Evolutionary conservation across 2,113 vertebrate species (phyloP), one percentile per base, ranked within the genome.

Genomic region (Fregetta grallaria): DNA sequence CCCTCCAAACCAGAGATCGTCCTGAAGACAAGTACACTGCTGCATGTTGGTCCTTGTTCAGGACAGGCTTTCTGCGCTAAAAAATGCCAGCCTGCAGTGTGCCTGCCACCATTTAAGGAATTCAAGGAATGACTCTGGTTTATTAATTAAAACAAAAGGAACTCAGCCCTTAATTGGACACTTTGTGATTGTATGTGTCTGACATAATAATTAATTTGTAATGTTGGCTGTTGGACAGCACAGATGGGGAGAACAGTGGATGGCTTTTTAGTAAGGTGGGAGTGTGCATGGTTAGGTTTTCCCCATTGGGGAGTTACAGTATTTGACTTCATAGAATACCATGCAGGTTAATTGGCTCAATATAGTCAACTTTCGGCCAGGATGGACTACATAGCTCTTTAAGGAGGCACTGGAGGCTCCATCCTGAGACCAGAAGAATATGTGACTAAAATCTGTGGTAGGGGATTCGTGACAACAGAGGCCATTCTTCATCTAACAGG

Each of bases 401-500:
- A 78, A 58, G 13, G 74, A 79, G 17, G 29, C 10, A 21, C 16
- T 59, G 56, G 32, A 72, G 32, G 27, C 32, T 78, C 61, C 30
- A 67, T 79, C 25, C 8, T 34, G 34, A 20, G n/a, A 45, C 26
- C 23, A 67, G 75, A 88, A 82, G 45, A 86, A 34, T 45, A 30
- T 2, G 2, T 72, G 42, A 44, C 42, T 71, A 58, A 82, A 82
- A 66, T 62, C 30, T 63, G 16, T 83, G 44, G 21, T 4, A 34
- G 30, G 3, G 20, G 4, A 32, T 78, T 80, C 0, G 0, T 86
- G 58, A 27, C 17, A 29, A 23, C 3, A 15, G 44, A 11, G 8
- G 15, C 27, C 38, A 22, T 61, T 73, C 17, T 14, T 44, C 59
- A 52, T 4, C 8, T 20, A 44, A 45, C 4, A 45, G 32, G 26